These are phyloP conservation scores for Ischnus inquisitorius DNA, from an alignment of 2,888 invertebrate genomes.

Conservation along the genomic window DNA sequence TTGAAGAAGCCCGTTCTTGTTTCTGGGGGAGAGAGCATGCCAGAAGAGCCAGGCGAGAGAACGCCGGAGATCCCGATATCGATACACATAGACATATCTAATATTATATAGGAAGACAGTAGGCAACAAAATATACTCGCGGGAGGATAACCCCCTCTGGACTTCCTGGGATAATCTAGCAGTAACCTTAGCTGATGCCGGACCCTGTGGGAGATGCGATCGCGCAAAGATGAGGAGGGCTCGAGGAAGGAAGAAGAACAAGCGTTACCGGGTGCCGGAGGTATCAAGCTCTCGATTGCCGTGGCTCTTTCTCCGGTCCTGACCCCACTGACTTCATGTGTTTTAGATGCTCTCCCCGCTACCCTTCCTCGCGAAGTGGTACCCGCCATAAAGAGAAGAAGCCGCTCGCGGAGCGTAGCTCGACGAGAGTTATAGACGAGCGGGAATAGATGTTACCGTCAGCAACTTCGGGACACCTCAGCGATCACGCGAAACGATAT, in stretches of 20 bases:
- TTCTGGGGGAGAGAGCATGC: neutral
- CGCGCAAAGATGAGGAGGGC: conserved; percentile 55
- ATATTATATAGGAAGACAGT: conserved; percentile 23
- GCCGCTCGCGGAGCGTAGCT: conserved; percentile 42
- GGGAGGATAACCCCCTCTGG: conserved; percentile 35
- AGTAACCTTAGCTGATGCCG: conserved; percentile 63
- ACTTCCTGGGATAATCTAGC: conserved; percentile 66
- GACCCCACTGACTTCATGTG: neutral
- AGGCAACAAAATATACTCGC: conserved; percentile 38
- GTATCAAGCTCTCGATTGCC: conserved; percentile 13
- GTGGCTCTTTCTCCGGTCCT: neutral
- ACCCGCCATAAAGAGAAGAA: conserved; percentile 42
- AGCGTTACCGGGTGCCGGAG: conserved; percentile 42
- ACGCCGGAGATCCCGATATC: conserved; percentile 43
- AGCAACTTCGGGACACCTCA: conserved; percentile 78
- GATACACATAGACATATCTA: conserved; percentile 23
- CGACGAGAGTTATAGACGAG: conserved; percentile 75
- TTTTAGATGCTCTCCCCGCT: conserved; percentile 14
- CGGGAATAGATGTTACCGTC: conserved; percentile 79
- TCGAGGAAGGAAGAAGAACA: neutral
- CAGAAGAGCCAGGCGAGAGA: conserved; percentile 1
- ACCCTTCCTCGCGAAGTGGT: neutral
- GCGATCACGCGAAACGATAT: conserved; percentile 80
- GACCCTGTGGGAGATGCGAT: conserved; percentile 55
- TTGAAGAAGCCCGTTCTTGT: conserved; percentile 1